A percentile compares a stretch with the other conserved stretches of the same genome.
These are phyloP conservation scores for Zaprionus bogoriensis DNA, from an alignment of 2,888 invertebrate species.

Conservation along the genomic window DNA sequence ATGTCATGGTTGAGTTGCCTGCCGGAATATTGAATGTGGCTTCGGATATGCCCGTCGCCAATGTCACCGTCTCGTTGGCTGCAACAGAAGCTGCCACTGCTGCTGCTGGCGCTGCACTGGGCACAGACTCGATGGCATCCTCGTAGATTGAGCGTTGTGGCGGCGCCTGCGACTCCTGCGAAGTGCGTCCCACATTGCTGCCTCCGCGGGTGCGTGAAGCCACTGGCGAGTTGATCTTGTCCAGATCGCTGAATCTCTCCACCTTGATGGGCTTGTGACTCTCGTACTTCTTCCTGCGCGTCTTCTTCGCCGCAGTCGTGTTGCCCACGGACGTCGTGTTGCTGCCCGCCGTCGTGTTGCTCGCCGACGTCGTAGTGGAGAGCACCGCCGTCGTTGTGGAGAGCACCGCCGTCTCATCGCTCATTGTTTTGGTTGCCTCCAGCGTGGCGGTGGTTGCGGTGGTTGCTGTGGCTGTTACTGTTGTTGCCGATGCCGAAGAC, in stretches of 20 bases:
- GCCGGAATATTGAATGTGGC: slow-evolving; percentile 30
- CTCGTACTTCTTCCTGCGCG: slow-evolving; percentile 75
- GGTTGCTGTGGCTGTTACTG: no score
- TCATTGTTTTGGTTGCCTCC: slow-evolving; percentile 32
- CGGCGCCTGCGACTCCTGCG: slow-evolving; percentile 23
- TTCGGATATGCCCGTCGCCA: slow-evolving; percentile 4
- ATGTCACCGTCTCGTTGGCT: slow-evolving; percentile 53
- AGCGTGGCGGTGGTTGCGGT: slow-evolving; percentile 27
- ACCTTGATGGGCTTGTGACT: slow-evolving; percentile 78
- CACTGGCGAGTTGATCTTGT: slow-evolving; percentile 52
- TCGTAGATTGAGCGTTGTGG: slow-evolving; percentile 81
- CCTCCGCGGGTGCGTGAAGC: slow-evolving; percentile 74
- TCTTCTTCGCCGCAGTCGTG: slow-evolving; percentile 62
- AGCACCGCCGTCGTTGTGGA: slow-evolving; percentile 28
- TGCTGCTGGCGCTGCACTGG: slow-evolving; percentile 5
- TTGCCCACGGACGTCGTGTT: no score
- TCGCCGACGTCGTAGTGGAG: slow-evolving; percentile 5
- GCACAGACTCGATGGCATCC: slow-evolving; percentile 83
- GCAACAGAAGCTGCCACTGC: background rate
- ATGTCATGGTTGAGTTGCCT: slow-evolving; percentile 24
- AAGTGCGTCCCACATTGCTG: slow-evolving; percentile 32
- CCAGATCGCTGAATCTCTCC: slow-evolving; percentile 78
- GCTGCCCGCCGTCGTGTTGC: slow-evolving; percentile 25
- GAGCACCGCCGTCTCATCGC: slow-evolving; percentile 44
- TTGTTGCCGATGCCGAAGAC: no score